Evolutionary conservation across 2,888 invertebrate species (phyloP).

Genomic region (Belgica antarctica): DNA sequence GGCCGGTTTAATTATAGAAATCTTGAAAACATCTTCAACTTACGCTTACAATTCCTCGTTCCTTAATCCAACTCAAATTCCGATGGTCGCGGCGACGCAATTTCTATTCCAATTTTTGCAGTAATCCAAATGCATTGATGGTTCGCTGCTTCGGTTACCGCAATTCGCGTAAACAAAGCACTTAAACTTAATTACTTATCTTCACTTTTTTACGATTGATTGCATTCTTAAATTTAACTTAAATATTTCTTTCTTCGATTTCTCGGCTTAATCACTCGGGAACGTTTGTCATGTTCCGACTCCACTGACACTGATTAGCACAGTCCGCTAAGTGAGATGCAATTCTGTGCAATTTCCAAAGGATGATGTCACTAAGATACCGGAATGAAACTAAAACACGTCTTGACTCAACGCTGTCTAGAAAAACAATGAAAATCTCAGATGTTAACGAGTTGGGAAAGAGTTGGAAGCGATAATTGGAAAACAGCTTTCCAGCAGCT

Average conservation of each 20-base stretch:
- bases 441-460: too few species aligned
- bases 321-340: not conserved
- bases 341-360: not conserved
- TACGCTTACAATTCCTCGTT: not conserved
- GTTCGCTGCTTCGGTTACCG: too few species aligned
- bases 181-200: not conserved
- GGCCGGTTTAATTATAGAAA: not conserved
- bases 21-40: not conserved
- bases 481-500: too few species aligned
- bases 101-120: not conserved
- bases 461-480: too few species aligned
- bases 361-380: constrained; percentile 15
- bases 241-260: constrained; percentile 8
- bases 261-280: not conserved
- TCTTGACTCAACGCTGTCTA: too few species aligned
- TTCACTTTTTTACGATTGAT: constrained; percentile 1
- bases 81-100: not conserved
- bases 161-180: not conserved
- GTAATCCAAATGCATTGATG: constrained; percentile 30
- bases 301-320: not conserved
- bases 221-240: not conserved
- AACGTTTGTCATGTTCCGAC: not conserved
- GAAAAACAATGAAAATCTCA: too few species aligned
- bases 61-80: not conserved
- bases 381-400: constrained; percentile 14